Base-by-base conservation (phyloP, 2,113 vertebrate genomes). In the Centropus unirufus region DNA sequence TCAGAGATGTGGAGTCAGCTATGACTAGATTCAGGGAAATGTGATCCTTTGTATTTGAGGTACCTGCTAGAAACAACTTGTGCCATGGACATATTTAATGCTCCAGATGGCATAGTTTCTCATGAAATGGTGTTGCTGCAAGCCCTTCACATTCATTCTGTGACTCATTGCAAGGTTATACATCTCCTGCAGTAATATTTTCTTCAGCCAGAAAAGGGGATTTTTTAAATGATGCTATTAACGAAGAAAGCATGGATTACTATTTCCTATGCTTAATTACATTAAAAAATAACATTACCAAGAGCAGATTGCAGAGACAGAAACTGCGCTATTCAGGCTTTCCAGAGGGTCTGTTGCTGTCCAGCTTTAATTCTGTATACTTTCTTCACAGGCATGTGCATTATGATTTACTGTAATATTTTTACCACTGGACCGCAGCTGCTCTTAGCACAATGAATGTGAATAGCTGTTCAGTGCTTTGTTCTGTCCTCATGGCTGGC, bases 71-170 rank as follows among this genome's bases (percentile, higher is more conserved):
- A 44, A 36, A 24, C 46, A 24, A 4, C 73, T 82, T 54, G 69
- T 87, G 79, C 86, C 74, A 14, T 44, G 74, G 49, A 64, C 39
- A 7, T 14, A 66, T 69, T 67, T 32, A 47, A 29, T 80, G 80
- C 66, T 89, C 57, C 94, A 85, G 83, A 36, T 82, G 91, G 88
- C 82, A 91, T 26, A 55, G 73, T 26, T 69, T 62, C 85, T 94
- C 64, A 6, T 55, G 74, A 88, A 90, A 51, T 3, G 7, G 44
- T 52, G 47, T 49, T 91, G 68, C 76, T 81, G 64, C 52, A 54
- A 78, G 86, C 68, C 47, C 68, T 72, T 36, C 57, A 5, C 52
- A 4, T 68, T 47, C 82, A 23, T 83, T 76, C 61, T 90, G 76
- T 0, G 12, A 23, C 46, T 8, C 8, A 3, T 12, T 52, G 75